A percentile compares a stretch with the other conserved stretches of the same genome.
phyloP scores from a whole-genome alignment of 2,888 invertebrate species.

The Drosophila nr. perissopoda region DNA sequence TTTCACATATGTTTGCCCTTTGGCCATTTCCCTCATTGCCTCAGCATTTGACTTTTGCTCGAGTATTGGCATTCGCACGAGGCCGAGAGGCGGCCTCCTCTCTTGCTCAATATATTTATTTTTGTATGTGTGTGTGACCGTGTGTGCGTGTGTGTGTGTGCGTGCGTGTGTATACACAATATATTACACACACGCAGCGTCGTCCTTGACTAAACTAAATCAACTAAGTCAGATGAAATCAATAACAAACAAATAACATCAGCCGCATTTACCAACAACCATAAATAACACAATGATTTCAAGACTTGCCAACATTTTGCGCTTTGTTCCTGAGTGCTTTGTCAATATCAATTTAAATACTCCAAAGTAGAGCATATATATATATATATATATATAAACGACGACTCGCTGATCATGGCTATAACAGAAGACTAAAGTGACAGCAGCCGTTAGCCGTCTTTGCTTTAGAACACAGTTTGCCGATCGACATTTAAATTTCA shows the following conservation, averaged over 20 bases:
- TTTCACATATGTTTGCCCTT: conserved; percentile 23
- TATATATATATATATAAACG: too few species aligned
- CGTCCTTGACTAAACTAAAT: conserved; percentile 38
- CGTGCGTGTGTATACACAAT: conserved; percentile 21
- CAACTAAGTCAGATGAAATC: conserved; percentile 13
- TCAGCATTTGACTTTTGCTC: conserved; percentile 36
- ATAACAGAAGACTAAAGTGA: not conserved
- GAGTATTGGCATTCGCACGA: conserved; percentile 46
- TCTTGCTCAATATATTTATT: not conserved
- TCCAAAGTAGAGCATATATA: not conserved
- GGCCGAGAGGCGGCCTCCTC: conserved; percentile 23
- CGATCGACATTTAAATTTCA: not conserved
- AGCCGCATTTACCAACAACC: not conserved
- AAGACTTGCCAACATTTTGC: not conserved
- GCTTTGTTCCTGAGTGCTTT: not conserved
- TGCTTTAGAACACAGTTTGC: not conserved
- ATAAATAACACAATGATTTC: not conserved
- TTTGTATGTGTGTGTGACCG: not conserved
- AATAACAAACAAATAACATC: conserved; percentile 13
- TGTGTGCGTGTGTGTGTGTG: not conserved
- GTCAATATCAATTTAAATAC: not conserved
- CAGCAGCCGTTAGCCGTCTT: not conserved
- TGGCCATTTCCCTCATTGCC: conserved; percentile 47
- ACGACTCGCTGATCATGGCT: not conserved
- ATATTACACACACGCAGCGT: conserved; percentile 43